These are phyloP conservation scores for Vultur gryphus DNA, from an alignment of 2,797 vertebrate genomes.

Conservation along the genomic window DNA sequence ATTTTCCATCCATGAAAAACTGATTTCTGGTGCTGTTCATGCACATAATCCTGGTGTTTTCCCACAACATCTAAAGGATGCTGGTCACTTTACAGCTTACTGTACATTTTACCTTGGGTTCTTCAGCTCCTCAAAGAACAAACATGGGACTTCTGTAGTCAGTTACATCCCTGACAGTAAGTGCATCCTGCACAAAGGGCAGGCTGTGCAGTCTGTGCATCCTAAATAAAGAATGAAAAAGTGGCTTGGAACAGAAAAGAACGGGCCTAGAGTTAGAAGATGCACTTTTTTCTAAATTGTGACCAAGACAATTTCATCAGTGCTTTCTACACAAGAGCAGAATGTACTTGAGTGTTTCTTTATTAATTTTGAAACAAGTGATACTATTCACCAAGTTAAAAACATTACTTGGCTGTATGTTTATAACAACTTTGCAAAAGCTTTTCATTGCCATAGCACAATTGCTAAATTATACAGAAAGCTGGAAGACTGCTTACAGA, in stretches of 20 bases:
- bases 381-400: neutral
- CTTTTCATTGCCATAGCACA: neutral
- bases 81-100: neutral
- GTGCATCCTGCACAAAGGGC: neutral
- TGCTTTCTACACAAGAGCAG: neutral
- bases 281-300: neutral
- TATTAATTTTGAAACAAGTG: neutral
- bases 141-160: neutral
- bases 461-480: neutral
- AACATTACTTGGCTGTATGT: neutral
- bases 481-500: neutral
- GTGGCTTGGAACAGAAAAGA: neutral
- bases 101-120: neutral
- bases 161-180: neutral
- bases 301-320: neutral
- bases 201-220: neutral
- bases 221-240: neutral
- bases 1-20: constrained; percentile 20
- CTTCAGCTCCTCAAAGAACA: neutral
- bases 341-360: neutral
- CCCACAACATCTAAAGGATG: neutral
- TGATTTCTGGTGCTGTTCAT: neutral
- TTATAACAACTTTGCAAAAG: neutral
- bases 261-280: neutral
- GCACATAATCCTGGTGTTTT: neutral